Base-by-base conservation (phyloP, 2,888 invertebrate genomes). In the Poecilobothrus nobilitatus region DNA sequence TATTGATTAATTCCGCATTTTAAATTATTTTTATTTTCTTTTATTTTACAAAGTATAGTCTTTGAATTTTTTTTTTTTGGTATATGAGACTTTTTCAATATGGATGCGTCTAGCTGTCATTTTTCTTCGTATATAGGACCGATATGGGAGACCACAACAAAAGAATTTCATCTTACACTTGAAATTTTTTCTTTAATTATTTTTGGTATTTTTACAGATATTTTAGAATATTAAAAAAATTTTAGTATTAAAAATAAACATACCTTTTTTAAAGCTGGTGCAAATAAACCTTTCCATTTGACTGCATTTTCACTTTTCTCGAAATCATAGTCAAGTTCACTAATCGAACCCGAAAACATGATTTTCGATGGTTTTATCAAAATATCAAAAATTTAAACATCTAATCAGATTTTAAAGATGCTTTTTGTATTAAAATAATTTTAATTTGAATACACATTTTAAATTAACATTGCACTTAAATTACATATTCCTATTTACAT, bases 221-320 rank as follows among this genome's bases (percentile, higher is more conserved):
- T 37, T 41, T 41, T 2, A 41, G 4, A 41, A 41, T 2, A 27
- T 37, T 37, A 37, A 10, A 37, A 37, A 37, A 8, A 37, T 5
- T 27, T 27, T 37, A 7, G 12, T 37, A 37, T 66, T 66, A 18
- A n/a, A 33, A 34, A 65, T 6, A 20, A 22, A 27, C 10, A 33
- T 84, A 95, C 95, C 90, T 92, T 93, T 82, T 90, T 89, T 77
- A 97, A 86, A 67, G 95, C 90, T 78, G 87, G 89, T 79, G 92
- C 89, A 83, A 97, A 91, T 74, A 96, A 86, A 73, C 95, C 94
- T 79, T 90, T 91, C 96, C 96, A 97, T 87, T 95, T 95, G 75
- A 88, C 87, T 76, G 88, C 88, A 84, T 94, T 95, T 82, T 94
- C 94, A 79, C 90, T 90, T 81, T 91, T 91, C 80, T 89, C 88